phyloP scores from a whole-genome alignment of 1,140 invertebrate species.

The Spodoptera frugiperda region DNA sequence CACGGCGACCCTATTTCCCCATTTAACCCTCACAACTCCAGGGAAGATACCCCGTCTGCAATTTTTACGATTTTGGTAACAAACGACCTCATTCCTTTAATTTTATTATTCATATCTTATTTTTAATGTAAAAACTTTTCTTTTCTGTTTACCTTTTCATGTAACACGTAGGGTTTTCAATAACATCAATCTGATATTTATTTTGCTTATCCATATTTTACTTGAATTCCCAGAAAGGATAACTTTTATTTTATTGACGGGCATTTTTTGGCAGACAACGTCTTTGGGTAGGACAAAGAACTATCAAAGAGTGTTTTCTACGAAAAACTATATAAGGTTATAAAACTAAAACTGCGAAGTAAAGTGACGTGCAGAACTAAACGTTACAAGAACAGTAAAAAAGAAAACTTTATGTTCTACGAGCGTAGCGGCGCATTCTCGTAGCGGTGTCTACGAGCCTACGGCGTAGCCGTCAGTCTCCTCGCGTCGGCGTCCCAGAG shows the following conservation, averaged over 20 bases:
- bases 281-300: background rate
- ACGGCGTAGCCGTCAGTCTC: slow-evolving; percentile 38
- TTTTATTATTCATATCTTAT: background rate
- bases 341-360: slow-evolving; percentile 30
- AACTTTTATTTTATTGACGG: background rate
- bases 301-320: background rate
- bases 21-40: background rate
- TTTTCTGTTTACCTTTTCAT: background rate
- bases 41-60: background rate
- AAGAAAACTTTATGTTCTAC: slow-evolving; percentile 38
- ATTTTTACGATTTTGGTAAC: background rate
- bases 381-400: background rate
- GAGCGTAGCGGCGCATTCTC: slow-evolving; percentile 29
- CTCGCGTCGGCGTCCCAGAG: slow-evolving; percentile 31
- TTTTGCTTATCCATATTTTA: no score
- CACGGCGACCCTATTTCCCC: background rate
- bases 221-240: no score
- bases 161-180: no score
- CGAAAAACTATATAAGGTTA: slow-evolving; percentile 6
- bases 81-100: background rate
- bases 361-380: slow-evolving; percentile 20
- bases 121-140: background rate
- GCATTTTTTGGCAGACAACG: background rate
- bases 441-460: slow-evolving; percentile 28
- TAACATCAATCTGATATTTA: no score